Evolutionary conservation across 2,797 vertebrate species (phyloP), one percentile per base, ranked within the genome.

Genomic region (Rousettus madagascariensis): DNA sequence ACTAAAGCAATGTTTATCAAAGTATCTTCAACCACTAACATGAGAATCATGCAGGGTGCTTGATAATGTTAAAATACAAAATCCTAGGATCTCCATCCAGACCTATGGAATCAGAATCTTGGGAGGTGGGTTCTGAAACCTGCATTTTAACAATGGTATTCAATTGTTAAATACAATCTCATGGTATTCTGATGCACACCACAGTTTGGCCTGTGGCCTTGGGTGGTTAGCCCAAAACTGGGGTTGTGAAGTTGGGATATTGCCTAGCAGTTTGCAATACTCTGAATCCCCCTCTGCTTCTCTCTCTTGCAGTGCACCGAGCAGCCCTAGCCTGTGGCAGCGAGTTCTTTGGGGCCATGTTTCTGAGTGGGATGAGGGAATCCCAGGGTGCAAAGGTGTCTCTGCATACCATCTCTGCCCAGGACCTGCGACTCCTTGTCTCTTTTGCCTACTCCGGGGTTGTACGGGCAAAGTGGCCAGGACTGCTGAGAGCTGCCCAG

Each of bases 321-420:
- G 98, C 98, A 43, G 96, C 99, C 59, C 97, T 99, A 97, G 98
- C 98, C 4, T 99, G 99, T 16, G 98, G 98, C 98, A 99, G 99
- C 22, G 98, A 99, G 93, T 99, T 98, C 97, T 99, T 99, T 96
- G 98, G 98, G 41, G 98, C 98, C 26, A 99, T 99, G 99, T 99
- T 99, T 94, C 98, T 99, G 93, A 98, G 98, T 1, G 99, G 99
- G 20, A 99, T 99, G 99, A 98, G 63, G 87, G 99, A 99, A 97
- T 98, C 98, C 68, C 96, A 96, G 22, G 99, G 99, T 92, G 82
- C 78, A 1, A 82, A 97, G 4, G 93, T 99, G 6, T 83, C 96
- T 36, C 98, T 99, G 57, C 98, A 96, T 9, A 98, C 98, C 74
- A 94, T 98, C 51, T 97, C 98, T 33, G 86, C 95, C 8, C 79